Evolutionary conservation across 1,140 invertebrate species (phyloP).

Genomic region (Streblospio benedicti): DNA sequence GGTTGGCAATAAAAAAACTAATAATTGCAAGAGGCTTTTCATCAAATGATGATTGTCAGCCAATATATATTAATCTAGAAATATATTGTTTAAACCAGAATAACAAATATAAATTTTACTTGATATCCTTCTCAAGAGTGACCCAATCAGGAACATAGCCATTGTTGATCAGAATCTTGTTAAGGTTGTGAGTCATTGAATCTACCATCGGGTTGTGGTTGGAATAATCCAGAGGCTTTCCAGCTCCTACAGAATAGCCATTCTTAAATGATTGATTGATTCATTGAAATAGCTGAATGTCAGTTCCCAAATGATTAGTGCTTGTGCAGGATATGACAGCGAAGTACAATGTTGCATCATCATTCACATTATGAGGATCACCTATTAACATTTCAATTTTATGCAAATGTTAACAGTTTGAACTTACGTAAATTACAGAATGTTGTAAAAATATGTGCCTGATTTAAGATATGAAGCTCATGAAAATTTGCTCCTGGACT

Average conservation of each 20-base stretch:
- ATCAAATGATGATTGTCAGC: background rate
- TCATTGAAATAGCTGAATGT: no score
- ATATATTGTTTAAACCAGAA: background rate
- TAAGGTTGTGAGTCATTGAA: conserved; percentile 77
- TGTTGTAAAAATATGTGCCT: no score
- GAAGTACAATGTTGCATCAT: no score
- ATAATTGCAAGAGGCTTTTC: background rate
- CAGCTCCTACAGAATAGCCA: conserved; percentile 37
- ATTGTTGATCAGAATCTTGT: conserved; percentile 80
- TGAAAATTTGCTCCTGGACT: no score
- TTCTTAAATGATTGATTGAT: no score
- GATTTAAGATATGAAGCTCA: no score
- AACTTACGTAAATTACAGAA: no score
- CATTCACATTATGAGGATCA: no score
- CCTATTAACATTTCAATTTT: no score
- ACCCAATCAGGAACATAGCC: conserved; percentile 84
- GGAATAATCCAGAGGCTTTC: conserved; percentile 64
- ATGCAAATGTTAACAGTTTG: no score
- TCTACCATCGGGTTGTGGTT: conserved; percentile 75
- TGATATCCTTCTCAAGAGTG: conserved; percentile 61
- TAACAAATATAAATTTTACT: conserved; percentile 23
- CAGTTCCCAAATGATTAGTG: no score
- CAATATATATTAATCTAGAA: background rate
- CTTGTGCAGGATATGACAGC: no score
- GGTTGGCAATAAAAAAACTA: background rate